Conservation (phyloP, 2,888 invertebrate genomes). For the Athetis lepigone region DNA sequence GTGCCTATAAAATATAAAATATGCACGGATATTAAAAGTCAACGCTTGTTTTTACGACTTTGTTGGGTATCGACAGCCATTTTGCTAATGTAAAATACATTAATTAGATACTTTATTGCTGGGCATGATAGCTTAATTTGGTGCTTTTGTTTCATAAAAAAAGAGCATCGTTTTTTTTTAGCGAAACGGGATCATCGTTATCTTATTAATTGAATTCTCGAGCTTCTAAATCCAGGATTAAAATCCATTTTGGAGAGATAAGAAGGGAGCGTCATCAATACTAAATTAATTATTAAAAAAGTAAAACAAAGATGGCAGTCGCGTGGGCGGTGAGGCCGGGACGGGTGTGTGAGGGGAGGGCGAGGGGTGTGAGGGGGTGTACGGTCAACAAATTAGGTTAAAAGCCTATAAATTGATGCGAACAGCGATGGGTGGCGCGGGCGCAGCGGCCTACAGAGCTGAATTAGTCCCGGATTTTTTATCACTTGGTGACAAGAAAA, state of each 20-base stretch:
- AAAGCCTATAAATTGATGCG: slow-evolving; percentile 90
- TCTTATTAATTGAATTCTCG: slow-evolving; percentile 73
- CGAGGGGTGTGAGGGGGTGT: slow-evolving; percentile 52
- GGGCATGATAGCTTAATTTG: slow-evolving; percentile 85
- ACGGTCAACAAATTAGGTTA: slow-evolving; percentile 88
- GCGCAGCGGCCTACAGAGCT: slow-evolving; percentile 80
- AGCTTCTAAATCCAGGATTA: slow-evolving; percentile 77
- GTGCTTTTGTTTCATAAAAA: slow-evolving; percentile 72
- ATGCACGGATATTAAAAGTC: slow-evolving; percentile 80
- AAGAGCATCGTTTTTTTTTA: slow-evolving; percentile 68
- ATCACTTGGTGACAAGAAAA: slow-evolving; percentile 87
- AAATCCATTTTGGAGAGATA: slow-evolving; percentile 75
- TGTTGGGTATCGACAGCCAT: slow-evolving; percentile 80
- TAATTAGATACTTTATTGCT: slow-evolving; percentile 83
- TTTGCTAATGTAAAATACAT: slow-evolving; percentile 86
- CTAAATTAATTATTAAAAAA: slow-evolving; percentile 79
- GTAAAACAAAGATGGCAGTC: slow-evolving; percentile 69
- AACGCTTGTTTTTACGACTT: slow-evolving; percentile 80
- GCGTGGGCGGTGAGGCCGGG: slow-evolving; percentile 74
- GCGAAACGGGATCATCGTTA: slow-evolving; percentile 72
- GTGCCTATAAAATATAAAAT: slow-evolving; percentile 74
- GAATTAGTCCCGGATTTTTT: slow-evolving; percentile 88
- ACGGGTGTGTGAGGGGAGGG: slow-evolving; percentile 49
- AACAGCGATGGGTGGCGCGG: slow-evolving; percentile 87
- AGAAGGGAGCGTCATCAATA: slow-evolving; percentile 69